Evolutionary conservation across 2,797 vertebrate species (phyloP), one percentile per base, ranked within the genome.

Genomic region (Sparus aurata): DNA sequence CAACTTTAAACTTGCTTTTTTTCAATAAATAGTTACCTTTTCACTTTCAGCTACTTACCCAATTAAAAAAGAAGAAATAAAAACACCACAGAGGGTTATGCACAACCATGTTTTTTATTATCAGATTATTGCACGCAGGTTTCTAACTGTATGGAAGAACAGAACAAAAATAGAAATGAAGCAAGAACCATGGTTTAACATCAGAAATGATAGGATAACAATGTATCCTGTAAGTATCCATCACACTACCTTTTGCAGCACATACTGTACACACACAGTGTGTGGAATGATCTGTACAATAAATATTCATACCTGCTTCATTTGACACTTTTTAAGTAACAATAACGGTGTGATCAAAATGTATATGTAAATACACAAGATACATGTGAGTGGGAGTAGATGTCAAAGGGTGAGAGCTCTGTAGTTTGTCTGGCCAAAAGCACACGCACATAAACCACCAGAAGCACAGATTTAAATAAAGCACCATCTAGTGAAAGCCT

Each of bases 211-310:
- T 7, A 22, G 62, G 49, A 73, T 71, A n/a, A 69, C 25, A 73
- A 63, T 52, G 69, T 49, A 78, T 62, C 59, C 66, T 64, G 67
- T 27, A 30, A 66, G 62, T 55, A 41, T 69, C 61, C 43, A 55
- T 67, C 80, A 63, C 62, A 69, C 64, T 77, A 53, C 66, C 69
- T 20, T 73, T 73, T 2, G 1, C 50, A 65, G 55, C 69, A 82
- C 83, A 78, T 61, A 23, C 71, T 74, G 52, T 34, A 87, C 77
- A 88, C 87, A 91, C 86, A 88, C 79, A 81, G 77, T 86, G 86
- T 86, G 85, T 84, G 84, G 64, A 87, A 91, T 85, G 78, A 84
- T 83, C 77, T 78, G 81, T 82, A 84, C 86, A 90, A 80, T 80
- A 85, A 85, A 81, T 86, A 87, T 45, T 53, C 74, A 77, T 54